Evolutionary conservation across 1,140 invertebrate species (phyloP), one percentile per base, ranked within the genome.

Genomic region (Cyphomyrmex costatus): DNA sequence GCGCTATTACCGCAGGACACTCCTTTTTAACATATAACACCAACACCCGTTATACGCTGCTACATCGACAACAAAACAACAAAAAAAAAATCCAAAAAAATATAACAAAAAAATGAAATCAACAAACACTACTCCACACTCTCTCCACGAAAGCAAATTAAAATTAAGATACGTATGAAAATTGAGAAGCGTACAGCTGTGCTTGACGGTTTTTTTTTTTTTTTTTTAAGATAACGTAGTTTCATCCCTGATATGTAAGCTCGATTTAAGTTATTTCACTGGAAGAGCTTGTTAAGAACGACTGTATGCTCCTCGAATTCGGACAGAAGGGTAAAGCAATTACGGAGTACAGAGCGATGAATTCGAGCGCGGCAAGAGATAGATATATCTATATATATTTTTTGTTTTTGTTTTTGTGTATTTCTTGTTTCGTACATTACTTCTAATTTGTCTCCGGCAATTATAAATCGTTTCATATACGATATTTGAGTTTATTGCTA

Each of bases 31-130:
- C 84, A 90, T 84, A 77, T 89, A 93, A 93, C 92, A 93, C 90
- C 90, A 92, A 92, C 88, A 93, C 91, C 91, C 87, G 89, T 92
- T 92, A 92, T 90, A 93, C 91, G 92, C 89, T 91, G 80, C 90
- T 93, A 71, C 91, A 92, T 77, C 90, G 92, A 74, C 86, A 88
- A 70, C 91, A 90, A 66, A 89, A 87, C 60, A 89, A 88, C 68
- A 79, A 88, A 88, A 93, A 92, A 91, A 89, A 91, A 93, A 80
- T 88, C 86, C 84, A 91, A 91, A 92, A 91, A 92, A 53, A 21
- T 87, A 83, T 63, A 80, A 88, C 87, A 86, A 79, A 88, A 89
- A 56, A 89, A 88, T 88, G 58, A 80, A 89, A 92, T 77, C 86
- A 92, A 77, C 86, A 91, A 92, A 92, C 89, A 91, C 92, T 91